Percentiles rank a stretch among this genome's conserved stretches.
These are phyloP conservation scores for Sisyra terminalis DNA, from an alignment of 2,888 invertebrate genomes.

Conservation along the genomic window DNA sequence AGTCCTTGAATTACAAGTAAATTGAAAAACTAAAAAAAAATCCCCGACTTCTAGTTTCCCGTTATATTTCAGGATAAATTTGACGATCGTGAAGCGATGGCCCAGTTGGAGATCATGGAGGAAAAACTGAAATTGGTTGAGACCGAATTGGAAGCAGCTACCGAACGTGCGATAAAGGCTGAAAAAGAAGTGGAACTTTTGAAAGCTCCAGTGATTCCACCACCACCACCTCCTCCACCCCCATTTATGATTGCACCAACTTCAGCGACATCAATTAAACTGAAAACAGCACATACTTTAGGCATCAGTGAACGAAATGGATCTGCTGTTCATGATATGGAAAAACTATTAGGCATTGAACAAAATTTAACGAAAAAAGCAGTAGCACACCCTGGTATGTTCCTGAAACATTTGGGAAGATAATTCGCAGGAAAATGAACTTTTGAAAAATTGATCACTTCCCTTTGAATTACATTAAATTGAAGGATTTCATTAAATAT, in stretches of 20 bases:
- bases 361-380: slow-evolving; percentile 29
- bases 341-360: slow-evolving; percentile 37
- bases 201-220: slow-evolving; percentile 29
- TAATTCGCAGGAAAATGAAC: too few relatives aligned
- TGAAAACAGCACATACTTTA: slow-evolving; percentile 14
- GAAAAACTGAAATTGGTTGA: slow-evolving; percentile 52
- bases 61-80: slow-evolving; percentile 33
- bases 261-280: slow-evolving; percentile 15
- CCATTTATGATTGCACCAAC: slow-evolving; percentile 16
- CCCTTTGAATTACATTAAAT: too few relatives aligned
- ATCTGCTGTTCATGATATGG: slow-evolving; percentile 33
- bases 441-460: too few relatives aligned
- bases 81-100: slow-evolving; percentile 46
- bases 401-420: too few relatives aligned
- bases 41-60: background rate
- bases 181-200: slow-evolving; percentile 27
- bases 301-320: slow-evolving; percentile 15
- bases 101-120: slow-evolving; percentile 48
- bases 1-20: slow-evolving; percentile 40
- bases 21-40: slow-evolving; percentile 6
- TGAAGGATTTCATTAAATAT: too few relatives aligned
- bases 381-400: slow-evolving; percentile 30
- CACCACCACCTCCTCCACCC: slow-evolving; percentile 23
- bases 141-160: slow-evolving; percentile 44
- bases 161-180: slow-evolving; percentile 41